Evolutionary conservation across 2,113 vertebrate species (phyloP), one percentile per base, ranked within the genome.

Genomic region (Glaucidium brasilianum): DNA sequence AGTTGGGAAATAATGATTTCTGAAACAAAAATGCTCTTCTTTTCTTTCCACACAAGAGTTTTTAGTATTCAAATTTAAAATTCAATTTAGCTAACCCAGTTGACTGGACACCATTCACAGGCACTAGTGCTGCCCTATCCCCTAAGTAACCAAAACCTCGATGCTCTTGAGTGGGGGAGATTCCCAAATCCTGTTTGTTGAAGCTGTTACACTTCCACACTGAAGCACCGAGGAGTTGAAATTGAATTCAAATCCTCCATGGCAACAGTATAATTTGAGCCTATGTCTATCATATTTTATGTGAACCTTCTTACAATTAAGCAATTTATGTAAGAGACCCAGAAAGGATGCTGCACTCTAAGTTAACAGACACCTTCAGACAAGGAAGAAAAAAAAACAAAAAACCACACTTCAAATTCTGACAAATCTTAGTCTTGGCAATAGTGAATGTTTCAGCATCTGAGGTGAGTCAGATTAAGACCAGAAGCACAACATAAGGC

Each of bases 401-500:
- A 63, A 41, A 35, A 39, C 9, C 17, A 2, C 4, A 50, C 68
- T 91, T 93, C 22, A 87, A 89, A 93, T 62, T 19, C 45, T 77
- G 74, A 74, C 94, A 96, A 87, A n/a, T 71, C 76, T 87, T 77
- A 89, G 16, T 58, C 80, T 89, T 94, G 84, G 80, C 84, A 87
- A 30, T 18, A 74, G 59, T 17, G 34, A 92, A 30, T 25, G 22
- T 45, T 66, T 92, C 63, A 87, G 55, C 56, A 84, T 78, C 68
- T 86, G 87, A 91, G 90, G 92, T 49, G 59, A 91, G 68, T 87
- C 87, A 96, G 92, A 89, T 89, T 66, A 94, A 86, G 90, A 77
- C 81, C 72, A 95, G 84, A 95, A 96, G 35, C 56, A 80, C 41
- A 74, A 81, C 95, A 94, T 79, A 94, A 95, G 95, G 92, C 74